Percentiles rank a stretch among this genome's conserved stretches.
phyloP scores from a whole-genome alignment of 1,140 invertebrate genomes.

The Probaryconus sp. region DNA sequence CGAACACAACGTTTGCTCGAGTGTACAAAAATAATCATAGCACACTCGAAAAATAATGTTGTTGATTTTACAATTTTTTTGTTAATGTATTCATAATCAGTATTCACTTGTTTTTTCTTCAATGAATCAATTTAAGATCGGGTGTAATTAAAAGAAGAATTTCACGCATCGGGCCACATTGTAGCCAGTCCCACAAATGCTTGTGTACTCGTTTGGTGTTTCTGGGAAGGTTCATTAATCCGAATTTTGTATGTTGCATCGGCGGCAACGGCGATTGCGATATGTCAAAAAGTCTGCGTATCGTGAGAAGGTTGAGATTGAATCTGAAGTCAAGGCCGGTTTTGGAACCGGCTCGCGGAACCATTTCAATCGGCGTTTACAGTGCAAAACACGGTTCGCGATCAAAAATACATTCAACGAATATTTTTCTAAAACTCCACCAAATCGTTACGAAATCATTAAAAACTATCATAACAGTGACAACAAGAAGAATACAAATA shows the following conservation, averaged over 20 bases:
- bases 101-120: too few relatives aligned
- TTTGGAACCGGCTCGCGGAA: slow-evolving; percentile 58
- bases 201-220: slow-evolving; percentile 29
- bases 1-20: slow-evolving; percentile 4
- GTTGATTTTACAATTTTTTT: slow-evolving; percentile 26
- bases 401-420: slow-evolving; percentile 15
- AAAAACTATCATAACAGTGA: too few relatives aligned
- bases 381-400: slow-evolving; percentile 29
- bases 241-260: slow-evolving; percentile 47
- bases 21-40: slow-evolving; percentile 25
- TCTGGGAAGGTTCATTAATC: slow-evolving; percentile 35
- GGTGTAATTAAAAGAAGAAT: too few relatives aligned
- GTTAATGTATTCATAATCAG: too few relatives aligned
- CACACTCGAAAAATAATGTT: slow-evolving; percentile 14
- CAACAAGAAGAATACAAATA: too few relatives aligned
- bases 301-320: slow-evolving; percentile 63
- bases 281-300: slow-evolving; percentile 54
- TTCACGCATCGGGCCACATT: slow-evolving; percentile 3
- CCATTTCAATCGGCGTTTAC: slow-evolving; percentile 42
- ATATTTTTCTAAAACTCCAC: too few relatives aligned
- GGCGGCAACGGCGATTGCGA: slow-evolving; percentile 40
- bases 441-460: too few relatives aligned
- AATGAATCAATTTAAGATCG: too few relatives aligned
- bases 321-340: slow-evolving; percentile 58
- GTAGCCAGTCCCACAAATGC: slow-evolving; percentile 22